Evolutionary conservation across 2,797 vertebrate species (phyloP).

Genomic region (Tinamus major): DNA sequence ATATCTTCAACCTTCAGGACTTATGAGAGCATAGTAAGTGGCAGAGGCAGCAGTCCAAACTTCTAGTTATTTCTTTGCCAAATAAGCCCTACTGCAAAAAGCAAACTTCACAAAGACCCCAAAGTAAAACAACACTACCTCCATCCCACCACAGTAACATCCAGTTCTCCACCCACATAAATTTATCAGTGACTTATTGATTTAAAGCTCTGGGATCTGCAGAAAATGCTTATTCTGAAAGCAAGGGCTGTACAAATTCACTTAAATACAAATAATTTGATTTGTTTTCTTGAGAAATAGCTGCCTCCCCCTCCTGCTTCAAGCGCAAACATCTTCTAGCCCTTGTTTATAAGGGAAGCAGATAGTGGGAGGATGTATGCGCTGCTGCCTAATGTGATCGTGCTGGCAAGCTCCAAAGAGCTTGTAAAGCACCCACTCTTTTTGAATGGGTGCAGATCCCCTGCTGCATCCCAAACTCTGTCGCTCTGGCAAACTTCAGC

Average conservation of each 20-base stretch:
- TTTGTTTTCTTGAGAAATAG: constrained; percentile 16
- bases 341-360: background rate
- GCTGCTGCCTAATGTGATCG: background rate
- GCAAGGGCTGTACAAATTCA: background rate
- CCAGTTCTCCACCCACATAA: background rate
- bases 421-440: background rate
- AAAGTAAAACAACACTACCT: background rate
- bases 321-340: background rate
- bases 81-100: background rate
- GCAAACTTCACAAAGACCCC: background rate
- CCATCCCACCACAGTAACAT: background rate
- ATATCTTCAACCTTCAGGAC: background rate
- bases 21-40: background rate
- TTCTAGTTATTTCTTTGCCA: background rate
- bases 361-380: background rate
- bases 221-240: constrained; percentile 31
- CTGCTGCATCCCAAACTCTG: background rate
- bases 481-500: background rate
- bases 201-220: background rate
- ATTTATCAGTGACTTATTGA: constrained; percentile 25
- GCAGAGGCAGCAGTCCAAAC: background rate
- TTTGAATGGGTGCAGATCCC: background rate
- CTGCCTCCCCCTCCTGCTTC: background rate
- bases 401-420: background rate
- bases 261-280: constrained; percentile 3